Conservation (phyloP, 1,140 invertebrate genomes). For the Bombus difficillimus region DNA sequence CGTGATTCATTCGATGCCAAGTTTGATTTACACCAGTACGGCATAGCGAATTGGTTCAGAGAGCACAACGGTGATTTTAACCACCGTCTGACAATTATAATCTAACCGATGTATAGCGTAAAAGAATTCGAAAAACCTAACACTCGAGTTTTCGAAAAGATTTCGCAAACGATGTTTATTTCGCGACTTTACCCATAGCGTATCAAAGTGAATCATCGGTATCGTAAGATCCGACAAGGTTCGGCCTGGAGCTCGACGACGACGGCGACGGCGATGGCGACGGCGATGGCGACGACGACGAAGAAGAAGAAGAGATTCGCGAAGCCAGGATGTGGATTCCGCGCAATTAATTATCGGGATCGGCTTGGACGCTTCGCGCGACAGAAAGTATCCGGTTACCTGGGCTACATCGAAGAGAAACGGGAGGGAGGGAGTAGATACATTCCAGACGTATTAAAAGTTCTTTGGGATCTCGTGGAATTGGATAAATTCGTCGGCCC, state of each 20-base stretch:
- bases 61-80: too few species aligned
- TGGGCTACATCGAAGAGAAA: slow-evolving; percentile 30
- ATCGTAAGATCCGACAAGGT: not conserved
- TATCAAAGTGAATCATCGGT: slow-evolving; percentile 37
- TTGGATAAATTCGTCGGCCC: slow-evolving; percentile 76
- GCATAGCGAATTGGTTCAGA: too few species aligned
- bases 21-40: too few species aligned
- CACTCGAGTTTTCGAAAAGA: not conserved
- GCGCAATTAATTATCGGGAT: slow-evolving; percentile 77
- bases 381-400: slow-evolving; percentile 76
- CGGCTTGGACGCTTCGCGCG: slow-evolving; percentile 58
- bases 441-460: slow-evolving; percentile 29
- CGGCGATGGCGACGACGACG: not conserved
- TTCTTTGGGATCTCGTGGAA: slow-evolving; percentile 32
- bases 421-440: slow-evolving; percentile 18
- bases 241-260: not conserved
- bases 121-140: too few species aligned
- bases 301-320: slow-evolving; percentile 58
- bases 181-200: slow-evolving; percentile 1
- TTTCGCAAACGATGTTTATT: slow-evolving; percentile 20
- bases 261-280: too few species aligned
- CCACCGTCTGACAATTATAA: too few species aligned
- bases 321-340: slow-evolving; percentile 66
- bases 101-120: too few species aligned
- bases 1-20: too few species aligned